Conservation (phyloP, 2,797 vertebrate genomes). For the Channa striata region DNA sequence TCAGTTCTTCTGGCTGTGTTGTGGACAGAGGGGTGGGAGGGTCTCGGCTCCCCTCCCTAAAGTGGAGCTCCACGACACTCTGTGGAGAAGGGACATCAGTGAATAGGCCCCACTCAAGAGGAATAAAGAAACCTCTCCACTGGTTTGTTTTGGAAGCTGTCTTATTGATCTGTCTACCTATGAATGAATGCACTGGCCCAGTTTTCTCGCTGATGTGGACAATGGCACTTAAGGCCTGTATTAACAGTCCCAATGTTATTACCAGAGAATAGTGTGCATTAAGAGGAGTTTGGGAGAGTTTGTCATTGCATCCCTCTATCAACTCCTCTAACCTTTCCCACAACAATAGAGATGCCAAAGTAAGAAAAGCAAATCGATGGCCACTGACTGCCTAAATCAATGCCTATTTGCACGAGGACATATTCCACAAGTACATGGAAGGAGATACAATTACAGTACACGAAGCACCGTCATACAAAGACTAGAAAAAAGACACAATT, state of each 20-base stretch:
- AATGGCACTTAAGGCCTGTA: conserved; percentile 78
- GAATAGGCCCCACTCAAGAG: conserved; percentile 78
- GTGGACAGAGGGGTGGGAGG: conserved; percentile 40
- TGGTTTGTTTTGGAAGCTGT: conserved; percentile 86
- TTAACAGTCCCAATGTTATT: conserved; percentile 68
- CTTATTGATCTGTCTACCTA: conserved; percentile 84
- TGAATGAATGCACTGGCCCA: conserved; percentile 75
- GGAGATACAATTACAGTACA: conserved; percentile 40
- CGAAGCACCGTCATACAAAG: conserved; percentile 15
- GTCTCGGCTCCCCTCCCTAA: conserved; percentile 47
- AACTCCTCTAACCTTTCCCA: conserved; percentile 56
- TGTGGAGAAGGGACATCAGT: conserved; percentile 66
- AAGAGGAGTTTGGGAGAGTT: conserved; percentile 57
- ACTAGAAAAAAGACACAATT: neutral
- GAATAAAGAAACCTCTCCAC: conserved; percentile 81
- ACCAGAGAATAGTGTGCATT: conserved; percentile 59
- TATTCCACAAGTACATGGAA: conserved; percentile 30
- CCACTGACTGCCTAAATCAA: conserved; percentile 54
- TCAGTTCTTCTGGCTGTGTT: conserved; percentile 56
- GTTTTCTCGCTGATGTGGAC: conserved; percentile 73
- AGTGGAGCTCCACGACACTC: conserved; percentile 61
- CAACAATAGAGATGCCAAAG: conserved; percentile 48
- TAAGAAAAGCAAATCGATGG: conserved; percentile 60
- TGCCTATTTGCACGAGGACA: conserved; percentile 41
- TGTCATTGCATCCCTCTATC: conserved; percentile 53